Percentiles rank a stretch among this genome's conserved stretches.
phyloP scores from a whole-genome alignment of 2,888 invertebrate genomes.

The Temnothorax rugatulus region DNA sequence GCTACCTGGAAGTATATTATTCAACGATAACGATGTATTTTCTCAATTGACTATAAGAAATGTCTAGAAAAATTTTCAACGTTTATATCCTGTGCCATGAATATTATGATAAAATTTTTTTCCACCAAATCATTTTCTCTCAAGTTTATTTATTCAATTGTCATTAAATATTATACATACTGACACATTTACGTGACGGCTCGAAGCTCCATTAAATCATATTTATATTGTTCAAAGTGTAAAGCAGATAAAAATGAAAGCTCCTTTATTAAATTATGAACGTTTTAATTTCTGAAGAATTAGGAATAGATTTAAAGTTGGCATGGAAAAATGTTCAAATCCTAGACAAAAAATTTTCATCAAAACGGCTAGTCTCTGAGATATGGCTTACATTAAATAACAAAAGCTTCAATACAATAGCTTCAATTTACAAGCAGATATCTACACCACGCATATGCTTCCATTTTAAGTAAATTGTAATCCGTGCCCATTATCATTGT shows the following conservation, averaged over 20 bases:
- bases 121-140: background rate
- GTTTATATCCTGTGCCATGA: background rate
- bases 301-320: background rate
- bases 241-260: background rate
- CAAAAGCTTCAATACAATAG: too few relatives aligned
- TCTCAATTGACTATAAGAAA: background rate
- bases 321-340: too few relatives aligned
- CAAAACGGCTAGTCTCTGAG: too few relatives aligned
- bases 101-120: background rate
- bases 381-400: too few relatives aligned
- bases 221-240: background rate
- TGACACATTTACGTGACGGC: background rate
- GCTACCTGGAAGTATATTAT: too few relatives aligned
- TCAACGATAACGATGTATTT: background rate
- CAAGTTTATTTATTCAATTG: constrained; percentile 33
- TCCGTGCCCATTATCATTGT: too few relatives aligned
- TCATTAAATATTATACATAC: constrained; percentile 9
- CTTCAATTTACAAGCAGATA: too few relatives aligned
- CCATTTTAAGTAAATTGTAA: too few relatives aligned
- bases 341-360: too few relatives aligned
- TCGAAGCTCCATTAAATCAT: background rate
- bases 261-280: background rate
- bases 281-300: background rate
- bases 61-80: background rate
- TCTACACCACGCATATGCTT: too few relatives aligned